phyloP scores from a whole-genome alignment of 2,888 invertebrate genomes.

The Dinocampus coccinellae region DNA sequence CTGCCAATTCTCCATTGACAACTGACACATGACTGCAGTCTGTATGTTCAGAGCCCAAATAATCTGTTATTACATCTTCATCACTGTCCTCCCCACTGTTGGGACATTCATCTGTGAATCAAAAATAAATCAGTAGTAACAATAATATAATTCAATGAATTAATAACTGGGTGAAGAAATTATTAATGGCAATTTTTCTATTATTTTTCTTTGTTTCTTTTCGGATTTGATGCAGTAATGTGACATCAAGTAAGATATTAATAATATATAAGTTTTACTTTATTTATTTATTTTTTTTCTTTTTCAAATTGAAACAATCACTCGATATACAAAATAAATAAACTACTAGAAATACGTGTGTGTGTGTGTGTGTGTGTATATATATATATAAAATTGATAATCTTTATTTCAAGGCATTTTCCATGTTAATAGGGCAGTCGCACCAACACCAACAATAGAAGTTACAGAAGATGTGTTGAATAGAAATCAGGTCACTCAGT shows the following conservation, averaged over 20 bases:
- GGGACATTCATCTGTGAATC: slow-evolving; percentile 76
- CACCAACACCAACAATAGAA: slow-evolving; percentile 2
- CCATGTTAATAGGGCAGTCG: slow-evolving; percentile 19
- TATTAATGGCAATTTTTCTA: neutral
- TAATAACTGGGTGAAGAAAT: neutral
- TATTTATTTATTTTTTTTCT: slow-evolving; percentile 8
- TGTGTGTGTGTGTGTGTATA: too few species aligned
- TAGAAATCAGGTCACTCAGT: slow-evolving; percentile 44
- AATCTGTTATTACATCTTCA: slow-evolving; percentile 85
- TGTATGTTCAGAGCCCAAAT: slow-evolving; percentile 70
- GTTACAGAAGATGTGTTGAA: slow-evolving; percentile 35
- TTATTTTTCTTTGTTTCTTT: neutral
- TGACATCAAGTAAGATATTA: neutral
- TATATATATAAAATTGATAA: neutral
- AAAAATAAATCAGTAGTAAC: slow-evolving; percentile 7
- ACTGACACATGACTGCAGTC: slow-evolving; percentile 60
- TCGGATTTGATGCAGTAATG: neutral
- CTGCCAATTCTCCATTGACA: slow-evolving; percentile 50
- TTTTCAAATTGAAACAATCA: too few species aligned
- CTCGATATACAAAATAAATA: slow-evolving; percentile 18
- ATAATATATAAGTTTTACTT: neutral
- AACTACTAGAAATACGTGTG: neutral
- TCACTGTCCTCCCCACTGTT: slow-evolving; percentile 81
- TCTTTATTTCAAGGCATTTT: slow-evolving; percentile 31
- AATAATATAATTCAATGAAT: neutral